These are phyloP conservation scores for Rhinatrema bivittatum DNA, from an alignment of 2,797 vertebrate species.

Conservation along the genomic window DNA sequence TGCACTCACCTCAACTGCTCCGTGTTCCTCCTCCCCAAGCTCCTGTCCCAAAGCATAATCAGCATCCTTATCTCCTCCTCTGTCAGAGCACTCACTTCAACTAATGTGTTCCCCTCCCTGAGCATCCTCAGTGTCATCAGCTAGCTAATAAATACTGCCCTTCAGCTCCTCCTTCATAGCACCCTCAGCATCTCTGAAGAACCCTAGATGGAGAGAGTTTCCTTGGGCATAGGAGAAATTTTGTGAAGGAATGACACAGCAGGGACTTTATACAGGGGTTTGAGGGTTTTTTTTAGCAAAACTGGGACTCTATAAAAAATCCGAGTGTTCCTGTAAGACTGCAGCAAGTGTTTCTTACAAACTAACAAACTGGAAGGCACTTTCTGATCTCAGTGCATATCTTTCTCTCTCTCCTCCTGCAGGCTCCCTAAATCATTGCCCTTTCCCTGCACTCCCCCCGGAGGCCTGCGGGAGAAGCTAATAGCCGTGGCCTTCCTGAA, in stretches of 20 bases:
- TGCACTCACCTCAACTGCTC: constrained; percentile 71
- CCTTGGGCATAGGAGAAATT: neutral
- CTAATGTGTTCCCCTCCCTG: too few species aligned
- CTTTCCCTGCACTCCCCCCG: constrained; percentile 43
- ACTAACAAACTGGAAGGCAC: neutral
- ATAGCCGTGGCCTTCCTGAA: constrained; percentile 76
- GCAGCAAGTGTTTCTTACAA: neutral
- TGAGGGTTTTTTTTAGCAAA: neutral
- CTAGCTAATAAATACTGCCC: neutral
- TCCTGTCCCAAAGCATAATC: too few species aligned
- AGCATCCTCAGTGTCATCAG: too few species aligned
- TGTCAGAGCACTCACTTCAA: too few species aligned
- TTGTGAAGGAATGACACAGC: neutral
- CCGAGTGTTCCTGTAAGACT: neutral
- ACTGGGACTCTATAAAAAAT: neutral
- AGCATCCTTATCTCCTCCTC: too few species aligned
- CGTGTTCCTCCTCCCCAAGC: too few species aligned
- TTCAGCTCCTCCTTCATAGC: too few species aligned
- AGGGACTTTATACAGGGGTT: too few species aligned
- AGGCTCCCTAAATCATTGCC: constrained; percentile 65
- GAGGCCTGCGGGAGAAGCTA: constrained; percentile 56
- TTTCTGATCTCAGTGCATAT: neutral
- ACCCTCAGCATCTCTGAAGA: too few species aligned
- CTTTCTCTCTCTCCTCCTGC: neutral
- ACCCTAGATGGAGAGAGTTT: too few species aligned